phyloP scores from a whole-genome alignment of 2,888 invertebrate genomes.

The Clepsis dumicolana region DNA sequence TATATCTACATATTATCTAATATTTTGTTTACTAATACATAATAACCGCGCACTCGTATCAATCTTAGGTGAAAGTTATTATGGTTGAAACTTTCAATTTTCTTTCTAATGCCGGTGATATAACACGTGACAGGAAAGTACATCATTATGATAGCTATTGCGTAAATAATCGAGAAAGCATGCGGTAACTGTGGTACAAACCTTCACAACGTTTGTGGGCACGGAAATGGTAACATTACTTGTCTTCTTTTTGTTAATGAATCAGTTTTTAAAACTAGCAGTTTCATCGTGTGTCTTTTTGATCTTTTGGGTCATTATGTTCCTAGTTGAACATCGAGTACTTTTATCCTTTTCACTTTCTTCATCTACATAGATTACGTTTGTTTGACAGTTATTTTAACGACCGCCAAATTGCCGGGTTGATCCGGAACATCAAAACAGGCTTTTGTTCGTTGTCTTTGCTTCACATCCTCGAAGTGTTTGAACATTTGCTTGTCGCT shows the following conservation, averaged over 20 bases:
- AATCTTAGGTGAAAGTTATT: conserved; percentile 56
- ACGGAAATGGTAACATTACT: not conserved
- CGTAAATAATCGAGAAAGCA: conserved; percentile 49
- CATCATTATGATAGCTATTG: conserved; percentile 50
- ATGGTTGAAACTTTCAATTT: conserved; percentile 61
- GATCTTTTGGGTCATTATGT: no score
- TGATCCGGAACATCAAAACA: not conserved
- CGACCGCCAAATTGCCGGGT: not conserved
- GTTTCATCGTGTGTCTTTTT: no score
- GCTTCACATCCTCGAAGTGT: not conserved
- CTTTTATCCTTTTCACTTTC: not conserved
- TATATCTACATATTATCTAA: conserved; percentile 2
- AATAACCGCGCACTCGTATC: conserved; percentile 34
- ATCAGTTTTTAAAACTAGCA: not conserved
- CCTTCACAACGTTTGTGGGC: not conserved
- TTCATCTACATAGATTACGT: no score
- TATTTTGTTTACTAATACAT: conserved; percentile 31
- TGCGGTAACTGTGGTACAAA: conserved; percentile 13
- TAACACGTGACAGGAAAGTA: conserved; percentile 55
- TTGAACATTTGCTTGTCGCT: not conserved
- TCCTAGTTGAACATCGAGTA: not conserved
- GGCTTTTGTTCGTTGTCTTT: not conserved
- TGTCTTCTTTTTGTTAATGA: not conserved
- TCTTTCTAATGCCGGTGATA: conserved; percentile 49
- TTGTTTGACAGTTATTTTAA: not conserved